Base-by-base conservation (phyloP, 2,888 invertebrate genomes). In the Apamea epomidion region DNA sequence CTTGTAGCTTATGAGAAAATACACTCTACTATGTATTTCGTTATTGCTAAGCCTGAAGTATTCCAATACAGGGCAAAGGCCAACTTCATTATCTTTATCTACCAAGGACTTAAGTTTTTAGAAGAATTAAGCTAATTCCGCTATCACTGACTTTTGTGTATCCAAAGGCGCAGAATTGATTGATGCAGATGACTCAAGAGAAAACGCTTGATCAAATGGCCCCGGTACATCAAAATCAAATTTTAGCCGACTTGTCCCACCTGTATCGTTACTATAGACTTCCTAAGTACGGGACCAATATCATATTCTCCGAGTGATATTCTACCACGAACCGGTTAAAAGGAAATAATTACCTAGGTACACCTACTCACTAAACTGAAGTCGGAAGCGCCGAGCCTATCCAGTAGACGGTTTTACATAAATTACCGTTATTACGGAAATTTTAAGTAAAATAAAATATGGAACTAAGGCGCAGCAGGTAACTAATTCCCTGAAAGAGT, bases 321-420 rank as follows among this genome's bases (percentile, higher is more conserved):
- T 72, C 37, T 62, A 62, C 54, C 21, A 29, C 16, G 16, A 48
- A 72, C 62, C 25, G 37, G 45, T 68, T 72, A 29, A 62, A 78
- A 84, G 71, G 84, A 82, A 82, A 84, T 72, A 51, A 82, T 82
- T 72, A 79, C 18, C n/a, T 25, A n/a, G n/a, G n/a, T n/a, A 12
- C 18, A 54, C 45, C 45, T 51, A 51, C 16, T 21, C 16, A 62
- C 68, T 68, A 78, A 77, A 68, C 79, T 72, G 16, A 45, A 70
- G 29, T 21, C 84, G 82, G 82, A 68, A 84, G 80, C 64, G 37
- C 8, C 37, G 62, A 76, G 64, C 67, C 60, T 84, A 84, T 25
- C 37, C 51, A 62, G 54, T 60, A 51, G 37, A 51, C 71, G 62
- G 32, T 62, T 84, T 84, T 72, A 79, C 62, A 82, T 78, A 62